These are phyloP conservation scores for Digitonthophagus gazella DNA, from an alignment of 2,888 invertebrate genomes.

Conservation along the genomic window DNA sequence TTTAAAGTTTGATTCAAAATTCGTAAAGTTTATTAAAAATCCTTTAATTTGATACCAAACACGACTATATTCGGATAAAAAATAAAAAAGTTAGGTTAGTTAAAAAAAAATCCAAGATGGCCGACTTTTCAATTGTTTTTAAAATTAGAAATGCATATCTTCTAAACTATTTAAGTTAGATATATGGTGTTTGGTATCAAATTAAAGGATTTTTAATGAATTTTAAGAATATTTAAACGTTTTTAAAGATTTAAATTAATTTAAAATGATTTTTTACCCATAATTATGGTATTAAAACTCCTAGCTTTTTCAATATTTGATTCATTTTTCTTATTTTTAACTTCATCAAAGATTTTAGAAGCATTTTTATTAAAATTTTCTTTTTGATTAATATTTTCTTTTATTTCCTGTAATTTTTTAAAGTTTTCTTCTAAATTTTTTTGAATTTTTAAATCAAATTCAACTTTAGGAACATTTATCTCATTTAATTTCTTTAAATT, in stretches of 20 bases:
- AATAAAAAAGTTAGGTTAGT: not conserved
- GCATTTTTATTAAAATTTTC: not conserved
- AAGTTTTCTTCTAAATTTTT: not conserved
- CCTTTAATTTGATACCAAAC: no score
- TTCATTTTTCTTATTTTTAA: not conserved
- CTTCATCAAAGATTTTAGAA: not conserved
- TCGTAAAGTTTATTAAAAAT: not conserved
- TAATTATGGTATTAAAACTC: not conserved
- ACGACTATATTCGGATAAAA: no score
- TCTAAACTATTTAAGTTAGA: no score
- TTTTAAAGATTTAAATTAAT: not conserved
- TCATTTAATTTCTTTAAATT: not conserved
- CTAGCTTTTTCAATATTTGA: not conserved
- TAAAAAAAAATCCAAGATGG: no score
- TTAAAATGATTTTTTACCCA: not conserved
- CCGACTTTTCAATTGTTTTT: no score
- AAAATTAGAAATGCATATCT: no score
- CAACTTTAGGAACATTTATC: not conserved
- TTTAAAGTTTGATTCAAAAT: not conserved
- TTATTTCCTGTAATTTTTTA: not conserved
- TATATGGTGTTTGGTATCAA: no score
- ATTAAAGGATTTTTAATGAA: no score
- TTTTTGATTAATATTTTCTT: not conserved
- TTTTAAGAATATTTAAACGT: no score
- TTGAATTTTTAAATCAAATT: no score